Percentiles rank a stretch among this genome's conserved stretches.
phyloP scores from a whole-genome alignment of 2,888 invertebrate genomes.

The Cephus pygmeus region DNA sequence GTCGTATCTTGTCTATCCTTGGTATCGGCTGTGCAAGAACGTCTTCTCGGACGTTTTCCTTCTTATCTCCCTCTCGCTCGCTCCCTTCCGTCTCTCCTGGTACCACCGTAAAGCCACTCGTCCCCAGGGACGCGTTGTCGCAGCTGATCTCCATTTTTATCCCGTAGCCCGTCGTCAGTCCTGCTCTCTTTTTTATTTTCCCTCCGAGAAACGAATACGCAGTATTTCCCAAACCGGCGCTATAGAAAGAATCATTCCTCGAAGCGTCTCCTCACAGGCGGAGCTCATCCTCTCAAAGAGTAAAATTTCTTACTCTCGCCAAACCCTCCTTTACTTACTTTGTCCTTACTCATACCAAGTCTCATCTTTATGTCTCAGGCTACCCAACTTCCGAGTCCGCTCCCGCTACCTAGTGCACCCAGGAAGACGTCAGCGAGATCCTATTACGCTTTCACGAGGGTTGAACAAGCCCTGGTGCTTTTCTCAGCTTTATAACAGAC shows the following conservation, averaged over 20 bases:
- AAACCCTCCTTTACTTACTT: background rate
- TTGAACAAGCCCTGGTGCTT: background rate
- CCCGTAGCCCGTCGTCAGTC: background rate
- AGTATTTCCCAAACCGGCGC: background rate
- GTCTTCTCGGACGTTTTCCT: conserved; percentile 15
- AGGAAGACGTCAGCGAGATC: background rate
- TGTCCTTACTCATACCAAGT: background rate
- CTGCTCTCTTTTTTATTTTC: background rate
- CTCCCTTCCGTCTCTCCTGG: conserved; percentile 17
- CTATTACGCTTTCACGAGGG: conserved; percentile 1
- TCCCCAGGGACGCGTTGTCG: background rate
- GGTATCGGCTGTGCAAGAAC: background rate
- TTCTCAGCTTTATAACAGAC: background rate
- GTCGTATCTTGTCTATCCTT: background rate
- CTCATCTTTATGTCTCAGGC: background rate
- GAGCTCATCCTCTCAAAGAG: background rate
- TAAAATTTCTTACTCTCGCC: background rate
- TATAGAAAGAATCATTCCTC: background rate
- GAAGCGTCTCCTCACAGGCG: background rate
- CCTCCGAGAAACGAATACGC: background rate
- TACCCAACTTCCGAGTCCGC: background rate
- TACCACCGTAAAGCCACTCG: conserved; percentile 2
- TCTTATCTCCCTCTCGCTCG: conserved; percentile 10
- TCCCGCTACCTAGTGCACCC: background rate
- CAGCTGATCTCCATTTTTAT: background rate